Evolutionary conservation across 1,140 invertebrate species (phyloP), one percentile per base, ranked within the genome.

Genomic region (Hypsibius dujardini): DNA sequence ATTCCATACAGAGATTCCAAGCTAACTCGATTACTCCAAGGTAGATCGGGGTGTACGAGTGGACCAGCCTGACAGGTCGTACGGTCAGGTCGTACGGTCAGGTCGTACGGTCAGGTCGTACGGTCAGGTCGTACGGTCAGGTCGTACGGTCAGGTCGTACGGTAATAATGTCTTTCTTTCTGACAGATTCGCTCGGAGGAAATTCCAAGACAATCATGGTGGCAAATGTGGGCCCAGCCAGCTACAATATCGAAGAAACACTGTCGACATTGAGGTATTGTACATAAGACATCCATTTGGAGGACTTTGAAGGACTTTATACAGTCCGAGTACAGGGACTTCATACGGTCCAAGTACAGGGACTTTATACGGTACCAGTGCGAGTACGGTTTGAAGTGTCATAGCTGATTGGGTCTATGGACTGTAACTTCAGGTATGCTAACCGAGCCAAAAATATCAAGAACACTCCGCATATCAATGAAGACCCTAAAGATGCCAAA

Each of bases 171-270:
- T 71, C 69, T 70, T 71, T 50, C 60, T 69, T 72, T 76, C 71
- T 76, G 71, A 73, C 86, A 87, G 92, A 95, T 81, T 95, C 91
- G 0, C 81, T 95, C 12, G 92, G 92, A 73, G 92, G 92, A 7
- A 96, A 96, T 83, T 90, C 92, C 59, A 93, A 92, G 79, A 96
- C 92, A 14, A 88, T 95, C 47, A 96, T 96, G 92, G 90, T 96
- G 46, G 92, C 93, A 28, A 95, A 93, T 79, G 89, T 96, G 76
- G 92, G 92, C 2, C 93, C 93, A n/a, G 91, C 93, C 2, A 87
- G 85, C 75, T 93, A 90, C 80, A 96, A 96, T 81, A 94, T 90
- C 80, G 94, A 96, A 76, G 93, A 96, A 83, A 93, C 91, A 46
- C 81, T 95, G 72, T 91, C 88, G 12, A 96, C 92, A 1, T 81